Evolutionary conservation across 1,140 invertebrate genomes (phyloP), one percentile per base, ranked within the genome.

Genomic region (Papilio aristodemus): DNA sequence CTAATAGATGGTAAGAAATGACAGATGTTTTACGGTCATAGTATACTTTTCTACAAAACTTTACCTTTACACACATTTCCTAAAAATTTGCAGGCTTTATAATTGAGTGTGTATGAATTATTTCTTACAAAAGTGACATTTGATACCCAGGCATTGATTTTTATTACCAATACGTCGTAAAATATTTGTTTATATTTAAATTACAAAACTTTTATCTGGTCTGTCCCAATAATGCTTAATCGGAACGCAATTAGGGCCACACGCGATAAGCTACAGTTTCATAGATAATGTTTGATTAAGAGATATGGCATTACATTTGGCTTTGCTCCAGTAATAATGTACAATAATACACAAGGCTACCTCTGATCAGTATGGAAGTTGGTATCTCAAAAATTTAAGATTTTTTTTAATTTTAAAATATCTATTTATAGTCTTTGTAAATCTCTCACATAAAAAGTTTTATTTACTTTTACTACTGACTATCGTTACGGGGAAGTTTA

Each of bases 271-370:
- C 46, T 54, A 22, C 46, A 46, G 46, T 54, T 19, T 54, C 4
- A 22, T 3, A 11, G 46, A 54, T 54, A 54, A 25, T 54, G 19
- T 54, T 54, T 54, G 46, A 54, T 54, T 54, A 54, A 54, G 19
- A 54, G 46, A 54, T 54, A 54, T 54, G 46, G 19, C 17, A 54
- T 54, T 54, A 54, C 19, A 54, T 54, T 54, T 54, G 10, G 46
- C 9, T 50, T 22, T 22, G 19, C 17, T 54, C 22, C 46, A 17
- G 17, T 54, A 13, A 22, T 54, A 32, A 32, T 32, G 2, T n/a
- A n/a, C n/a, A n/a, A n/a, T n/a, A n/a, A n/a, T n/a, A 9, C 19
- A 6, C 19, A 54, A 54, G 19, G 46, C 14, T 43, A n/a, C 14
- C 46, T 22, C 4, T 54, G 11, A 22, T 54, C 4, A 54, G 19